Evolutionary conservation across 1,140 invertebrate genomes (phyloP).

Genomic region (Holcopasites calliopsidis): DNA sequence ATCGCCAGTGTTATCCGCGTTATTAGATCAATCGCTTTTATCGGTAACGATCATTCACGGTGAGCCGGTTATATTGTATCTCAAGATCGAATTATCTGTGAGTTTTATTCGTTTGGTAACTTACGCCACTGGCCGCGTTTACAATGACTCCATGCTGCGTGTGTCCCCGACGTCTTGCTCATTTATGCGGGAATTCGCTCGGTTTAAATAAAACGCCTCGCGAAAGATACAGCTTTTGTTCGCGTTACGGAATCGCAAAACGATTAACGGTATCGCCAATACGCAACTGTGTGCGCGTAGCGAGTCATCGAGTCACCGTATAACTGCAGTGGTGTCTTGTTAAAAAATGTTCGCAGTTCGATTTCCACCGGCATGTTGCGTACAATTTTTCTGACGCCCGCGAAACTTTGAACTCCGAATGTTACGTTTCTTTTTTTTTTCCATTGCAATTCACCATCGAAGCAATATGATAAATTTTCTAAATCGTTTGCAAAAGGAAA

Average conservation of each 20-base stretch:
- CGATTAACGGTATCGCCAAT: neutral
- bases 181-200: conserved; percentile 63
- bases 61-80: conserved; percentile 15
- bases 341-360: conserved; percentile 48
- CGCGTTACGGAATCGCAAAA: neutral
- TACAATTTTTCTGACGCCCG: conserved; percentile 44
- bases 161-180: conserved; percentile 24
- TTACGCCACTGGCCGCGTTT: conserved; percentile 68
- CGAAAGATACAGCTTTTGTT: neutral
- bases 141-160: conserved; percentile 56
- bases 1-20: neutral
- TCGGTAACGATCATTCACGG: conserved; percentile 19
- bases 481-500: neutral
- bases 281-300: conserved; percentile 3
- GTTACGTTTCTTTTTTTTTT: neutral
- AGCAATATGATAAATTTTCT: neutral
- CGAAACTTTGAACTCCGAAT: conserved; percentile 43
- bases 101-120: conserved; percentile 55
- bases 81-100: conserved; percentile 40
- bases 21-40: conserved; percentile 12
- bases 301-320: conserved; percentile 10
- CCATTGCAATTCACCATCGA: too few species aligned
- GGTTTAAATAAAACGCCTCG: conserved; percentile 50
- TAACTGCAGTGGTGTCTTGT: conserved; percentile 44
- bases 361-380: conserved; percentile 47